These are phyloP conservation scores for Leuctra nigra DNA, from an alignment of 2,888 invertebrate genomes.

Conservation along the genomic window DNA sequence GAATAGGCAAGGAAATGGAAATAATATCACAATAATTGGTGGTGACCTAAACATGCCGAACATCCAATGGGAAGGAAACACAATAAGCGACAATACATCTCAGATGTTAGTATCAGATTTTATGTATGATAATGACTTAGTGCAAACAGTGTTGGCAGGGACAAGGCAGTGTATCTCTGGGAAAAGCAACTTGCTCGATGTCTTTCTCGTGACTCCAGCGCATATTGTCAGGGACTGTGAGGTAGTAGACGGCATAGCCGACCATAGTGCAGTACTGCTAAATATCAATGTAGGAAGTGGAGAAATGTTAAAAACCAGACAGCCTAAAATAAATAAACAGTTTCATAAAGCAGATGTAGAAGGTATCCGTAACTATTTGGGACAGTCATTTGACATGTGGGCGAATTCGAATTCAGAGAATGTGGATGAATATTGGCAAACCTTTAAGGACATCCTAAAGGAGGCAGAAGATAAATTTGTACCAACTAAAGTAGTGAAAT, in stretches of 20 bases:
- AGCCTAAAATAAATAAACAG: too few relatives aligned
- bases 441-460: not conserved
- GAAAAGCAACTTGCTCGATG: not conserved
- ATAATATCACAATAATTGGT: not conserved
- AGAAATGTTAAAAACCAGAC: too few relatives aligned
- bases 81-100: not conserved
- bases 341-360: not conserved
- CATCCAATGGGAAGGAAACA: not conserved
- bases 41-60: not conserved
- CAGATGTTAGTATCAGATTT: not conserved
- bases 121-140: too few relatives aligned
- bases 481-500: conserved; percentile 6
- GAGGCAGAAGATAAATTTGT: not conserved
- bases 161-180: not conserved
- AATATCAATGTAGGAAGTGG: not conserved
- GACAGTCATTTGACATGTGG: not conserved
- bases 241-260: not conserved
- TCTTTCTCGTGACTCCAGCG: not conserved
- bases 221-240: not conserved
- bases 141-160: not conserved
- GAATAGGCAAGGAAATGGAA: not conserved
- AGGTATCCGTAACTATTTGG: not conserved
- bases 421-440: not conserved
- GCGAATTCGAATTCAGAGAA: not conserved
- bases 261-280: not conserved